A percentile compares a stretch with the other conserved stretches of the same genome.
phyloP scores from a whole-genome alignment of 2,888 invertebrate species.

The Philopedon plagiatum region DNA sequence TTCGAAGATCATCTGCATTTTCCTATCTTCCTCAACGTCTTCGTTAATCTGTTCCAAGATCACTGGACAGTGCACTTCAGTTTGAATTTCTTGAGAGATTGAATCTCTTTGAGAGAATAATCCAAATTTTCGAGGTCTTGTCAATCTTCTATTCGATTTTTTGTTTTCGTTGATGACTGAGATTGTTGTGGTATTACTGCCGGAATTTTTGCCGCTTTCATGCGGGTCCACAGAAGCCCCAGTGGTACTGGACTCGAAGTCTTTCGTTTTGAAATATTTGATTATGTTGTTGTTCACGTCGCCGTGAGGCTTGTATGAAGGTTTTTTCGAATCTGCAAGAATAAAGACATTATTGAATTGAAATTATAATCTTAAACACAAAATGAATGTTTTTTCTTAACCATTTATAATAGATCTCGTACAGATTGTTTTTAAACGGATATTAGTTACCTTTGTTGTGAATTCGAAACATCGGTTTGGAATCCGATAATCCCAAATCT shows the following conservation, averaged over 20 bases:
- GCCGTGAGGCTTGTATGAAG: constrained; percentile 26
- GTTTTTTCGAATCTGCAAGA: neutral
- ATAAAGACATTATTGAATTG: no score
- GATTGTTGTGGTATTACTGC: neutral
- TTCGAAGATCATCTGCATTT: neutral
- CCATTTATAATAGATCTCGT: no score
- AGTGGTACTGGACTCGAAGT: constrained; percentile 39
- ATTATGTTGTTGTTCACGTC: constrained; percentile 40
- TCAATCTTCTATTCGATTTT: neutral
- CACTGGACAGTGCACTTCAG: constrained; percentile 45
- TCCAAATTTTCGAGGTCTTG: neutral
- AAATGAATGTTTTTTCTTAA: no score
- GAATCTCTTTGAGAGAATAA: constrained; percentile 6
- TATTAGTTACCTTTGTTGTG: constrained; percentile 28
- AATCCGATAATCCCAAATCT: neutral
- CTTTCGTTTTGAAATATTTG: constrained; percentile 46
- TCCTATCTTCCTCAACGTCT: neutral
- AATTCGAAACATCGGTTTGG: constrained; percentile 2
- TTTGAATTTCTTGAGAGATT: constrained; percentile 55
- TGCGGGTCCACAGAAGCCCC: neutral
- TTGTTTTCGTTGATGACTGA: neutral
- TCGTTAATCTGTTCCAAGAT: constrained; percentile 27
- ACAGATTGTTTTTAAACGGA: no score
- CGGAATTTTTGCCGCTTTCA: neutral
- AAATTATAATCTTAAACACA: no score